Evolutionary conservation across 2,113 vertebrate genomes (phyloP), one percentile per base, ranked within the genome.

Genomic region (Peromyscus californicus): DNA sequence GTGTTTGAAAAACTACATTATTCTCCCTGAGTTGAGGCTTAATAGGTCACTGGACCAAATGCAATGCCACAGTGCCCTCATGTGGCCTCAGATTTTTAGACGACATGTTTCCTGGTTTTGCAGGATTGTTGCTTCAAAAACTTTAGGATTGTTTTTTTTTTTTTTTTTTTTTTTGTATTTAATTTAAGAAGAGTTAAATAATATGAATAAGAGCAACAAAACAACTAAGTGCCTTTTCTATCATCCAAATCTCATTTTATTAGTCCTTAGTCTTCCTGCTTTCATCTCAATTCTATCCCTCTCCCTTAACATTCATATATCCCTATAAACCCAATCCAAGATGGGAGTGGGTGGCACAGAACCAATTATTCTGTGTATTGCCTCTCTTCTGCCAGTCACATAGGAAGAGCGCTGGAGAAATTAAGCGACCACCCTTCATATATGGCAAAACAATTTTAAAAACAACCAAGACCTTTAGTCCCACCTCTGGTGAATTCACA

Each of bases 31-130:
- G 57, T 80, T 85, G 61, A 61, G 87, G 79, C 91, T 85, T 82
- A 54, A 95, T 96, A 97, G 97, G 97, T 97, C 97, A 95, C 72
- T 97, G 72, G 88, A 94, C 72, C 92, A 95, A 98, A 80, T 61
- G 16, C 95, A 98, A 98, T 98, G 98, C 97, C 97, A 94, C 98
- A 98, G 98, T 98, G 98, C 98, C 98, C 98, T 97, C 98, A 97
- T 98, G 98, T 98, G 98, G 98, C 92, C 85, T 95, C 80, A 59
- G 2, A 39, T 45, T 85, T 97, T 98, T 76, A 84, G 13, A 97
- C 54, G 90, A 86, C 65, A 24, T 13, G 45, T 83, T 96, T 57
- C 80, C 96, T 84, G 16, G 11, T 17, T 31, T 87, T 39, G 22
- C 36, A 67, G 80, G 5, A 22, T 61, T 45, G 33, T 89, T 89